Evolutionary conservation across 1,140 invertebrate genomes (phyloP).

Genomic region (Hylaeus anthracinus): DNA sequence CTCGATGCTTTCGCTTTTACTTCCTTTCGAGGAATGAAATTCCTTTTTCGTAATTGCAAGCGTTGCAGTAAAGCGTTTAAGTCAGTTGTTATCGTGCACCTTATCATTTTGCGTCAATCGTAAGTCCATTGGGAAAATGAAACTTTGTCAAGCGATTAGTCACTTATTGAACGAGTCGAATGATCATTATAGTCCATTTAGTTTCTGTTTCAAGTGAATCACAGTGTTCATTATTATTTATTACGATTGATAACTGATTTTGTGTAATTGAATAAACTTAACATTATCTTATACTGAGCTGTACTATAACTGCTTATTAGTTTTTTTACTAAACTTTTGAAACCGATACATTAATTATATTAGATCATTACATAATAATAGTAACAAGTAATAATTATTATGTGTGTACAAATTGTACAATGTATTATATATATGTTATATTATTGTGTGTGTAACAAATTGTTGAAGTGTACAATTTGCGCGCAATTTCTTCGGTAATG

Average conservation of each 20-base stretch:
- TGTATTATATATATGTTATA: too few species aligned
- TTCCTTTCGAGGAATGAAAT: constrained; percentile 14
- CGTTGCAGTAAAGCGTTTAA: background rate
- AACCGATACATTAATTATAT: too few species aligned
- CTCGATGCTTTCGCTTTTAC: constrained; percentile 27
- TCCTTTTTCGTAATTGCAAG: background rate
- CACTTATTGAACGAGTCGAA: background rate
- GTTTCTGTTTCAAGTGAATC: background rate
- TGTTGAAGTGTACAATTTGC: too few species aligned
- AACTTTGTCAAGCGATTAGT: background rate
- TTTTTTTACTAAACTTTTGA: too few species aligned
- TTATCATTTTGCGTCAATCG: background rate
- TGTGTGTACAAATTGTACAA: too few species aligned
- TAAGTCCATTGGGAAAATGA: background rate
- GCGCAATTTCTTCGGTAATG: too few species aligned
- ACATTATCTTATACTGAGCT: background rate
- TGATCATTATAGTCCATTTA: background rate
- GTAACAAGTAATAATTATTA: too few species aligned
- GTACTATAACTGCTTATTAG: too few species aligned
- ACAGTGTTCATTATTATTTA: too few species aligned
- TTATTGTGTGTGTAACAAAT: too few species aligned
- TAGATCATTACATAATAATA: too few species aligned
- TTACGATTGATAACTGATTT: background rate
- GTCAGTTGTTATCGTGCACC: background rate
- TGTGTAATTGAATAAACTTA: too few species aligned